A percentile compares a stretch with the other conserved stretches of the same genome.
Conservation (phyloP, 1,140 invertebrate species). For the Protaetia brevitarsis region DNA sequence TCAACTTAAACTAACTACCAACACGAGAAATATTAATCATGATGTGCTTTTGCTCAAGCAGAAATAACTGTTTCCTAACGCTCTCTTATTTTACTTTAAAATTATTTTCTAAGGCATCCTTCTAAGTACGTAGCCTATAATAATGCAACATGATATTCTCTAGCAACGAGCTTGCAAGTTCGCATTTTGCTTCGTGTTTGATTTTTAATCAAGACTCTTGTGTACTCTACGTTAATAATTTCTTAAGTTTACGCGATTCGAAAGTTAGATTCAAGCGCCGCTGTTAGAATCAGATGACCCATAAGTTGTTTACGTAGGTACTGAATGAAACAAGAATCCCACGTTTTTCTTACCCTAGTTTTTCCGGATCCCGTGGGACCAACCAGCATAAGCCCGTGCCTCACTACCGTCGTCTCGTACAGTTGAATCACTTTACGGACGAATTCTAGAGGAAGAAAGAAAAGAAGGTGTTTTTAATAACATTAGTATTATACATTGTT, state of each 20-base stretch:
- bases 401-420: conserved; percentile 78
- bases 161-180: no score
- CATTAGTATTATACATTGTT: background rate
- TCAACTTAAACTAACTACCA: no score
- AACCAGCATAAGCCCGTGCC: conserved; percentile 80
- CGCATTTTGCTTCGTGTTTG: background rate
- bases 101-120: no score
- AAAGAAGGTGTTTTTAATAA: background rate
- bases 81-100: no score
- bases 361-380: conserved; percentile 74
- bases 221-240: background rate
- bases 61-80: no score
- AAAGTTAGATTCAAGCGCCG: background rate
- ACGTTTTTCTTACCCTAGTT: conserved; percentile 56
- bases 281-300: background rate
- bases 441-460: conserved; percentile 56
- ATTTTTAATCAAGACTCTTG: background rate
- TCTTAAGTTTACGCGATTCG: background rate
- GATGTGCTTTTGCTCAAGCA: no score
- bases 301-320: background rate
- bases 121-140: no score
- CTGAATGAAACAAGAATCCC: background rate
- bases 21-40: no score
- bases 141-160: no score
- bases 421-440: conserved; percentile 73